Evolutionary conservation across 2,888 invertebrate genomes (phyloP).

Genomic region (Cephus pulcher): DNA sequence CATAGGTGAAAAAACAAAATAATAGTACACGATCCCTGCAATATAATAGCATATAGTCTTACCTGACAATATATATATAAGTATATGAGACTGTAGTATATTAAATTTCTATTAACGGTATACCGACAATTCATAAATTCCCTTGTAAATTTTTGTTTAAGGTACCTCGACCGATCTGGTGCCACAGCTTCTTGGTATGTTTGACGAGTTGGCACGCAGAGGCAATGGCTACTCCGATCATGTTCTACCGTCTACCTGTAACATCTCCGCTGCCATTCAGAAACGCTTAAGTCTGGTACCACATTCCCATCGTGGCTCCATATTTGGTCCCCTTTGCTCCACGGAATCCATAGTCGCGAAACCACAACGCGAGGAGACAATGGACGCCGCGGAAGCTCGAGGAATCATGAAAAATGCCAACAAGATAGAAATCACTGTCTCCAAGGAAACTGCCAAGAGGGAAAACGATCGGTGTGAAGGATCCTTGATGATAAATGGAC

Average conservation of each 20-base stretch:
- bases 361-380: neutral
- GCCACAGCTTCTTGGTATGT: slow-evolving; percentile 87
- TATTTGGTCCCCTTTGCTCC: slow-evolving; percentile 49
- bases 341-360: slow-evolving; percentile 18
- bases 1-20: neutral
- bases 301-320: slow-evolving; percentile 51
- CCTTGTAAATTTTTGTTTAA: slow-evolving; percentile 66
- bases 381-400: neutral
- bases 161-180: slow-evolving; percentile 89
- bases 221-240: slow-evolving; percentile 46
- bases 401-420: neutral
- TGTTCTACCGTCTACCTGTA: slow-evolving; percentile 44
- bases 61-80: neutral
- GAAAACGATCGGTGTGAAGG: slow-evolving; percentile 5
- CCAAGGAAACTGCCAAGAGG: neutral
- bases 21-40: neutral
- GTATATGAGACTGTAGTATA: neutral
- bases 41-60: neutral
- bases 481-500: slow-evolving; percentile 11
- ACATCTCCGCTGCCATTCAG: slow-evolving; percentile 53
- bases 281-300: slow-evolving; percentile 58
- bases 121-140: neutral
- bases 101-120: neutral
- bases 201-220: slow-evolving; percentile 78
- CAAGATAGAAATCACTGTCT: neutral